Percentiles rank a stretch among this genome's conserved stretches.
Conservation (phyloP, 1,140 invertebrate species). For the Doryteuthis pealeii region DNA sequence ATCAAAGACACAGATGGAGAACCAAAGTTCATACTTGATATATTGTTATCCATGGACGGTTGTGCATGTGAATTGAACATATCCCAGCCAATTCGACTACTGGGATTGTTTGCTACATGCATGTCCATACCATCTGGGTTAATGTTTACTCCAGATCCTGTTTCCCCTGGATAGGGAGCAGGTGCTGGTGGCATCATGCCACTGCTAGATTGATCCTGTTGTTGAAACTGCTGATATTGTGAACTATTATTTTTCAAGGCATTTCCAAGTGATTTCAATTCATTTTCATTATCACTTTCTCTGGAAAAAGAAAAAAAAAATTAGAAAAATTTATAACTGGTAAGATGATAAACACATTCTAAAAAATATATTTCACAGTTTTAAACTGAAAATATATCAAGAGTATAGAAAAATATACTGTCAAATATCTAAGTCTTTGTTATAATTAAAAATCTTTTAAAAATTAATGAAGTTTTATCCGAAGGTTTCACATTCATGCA, state of each 20-base stretch:
- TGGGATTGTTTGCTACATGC: not conserved
- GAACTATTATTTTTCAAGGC: not conserved
- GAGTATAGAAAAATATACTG: too few relatives aligned
- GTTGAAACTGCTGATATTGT: not conserved
- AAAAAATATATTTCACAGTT: too few relatives aligned
- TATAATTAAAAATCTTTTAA: too few relatives aligned
- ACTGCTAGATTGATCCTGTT: constrained; percentile 1
- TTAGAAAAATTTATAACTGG: not conserved
- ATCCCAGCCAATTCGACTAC: not conserved
- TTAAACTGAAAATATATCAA: too few relatives aligned
- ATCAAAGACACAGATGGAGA: not conserved
- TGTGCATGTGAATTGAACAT: not conserved
- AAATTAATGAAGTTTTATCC: too few relatives aligned
- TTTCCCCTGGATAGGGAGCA: not conserved
- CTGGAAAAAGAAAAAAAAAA: constrained; percentile 31
- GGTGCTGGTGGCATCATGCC: constrained; percentile 9
- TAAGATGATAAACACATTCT: too few relatives aligned
- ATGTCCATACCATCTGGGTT: not conserved
- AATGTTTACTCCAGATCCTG: not conserved
- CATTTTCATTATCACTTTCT: constrained; percentile 56
- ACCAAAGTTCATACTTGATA: not conserved
- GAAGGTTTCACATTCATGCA: too few relatives aligned
- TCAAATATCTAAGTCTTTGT: too few relatives aligned
- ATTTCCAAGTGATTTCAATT: constrained; percentile 46
- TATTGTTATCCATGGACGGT: not conserved